phyloP scores from a whole-genome alignment of 2,888 invertebrate genomes.

The Dicycla oo region DNA sequence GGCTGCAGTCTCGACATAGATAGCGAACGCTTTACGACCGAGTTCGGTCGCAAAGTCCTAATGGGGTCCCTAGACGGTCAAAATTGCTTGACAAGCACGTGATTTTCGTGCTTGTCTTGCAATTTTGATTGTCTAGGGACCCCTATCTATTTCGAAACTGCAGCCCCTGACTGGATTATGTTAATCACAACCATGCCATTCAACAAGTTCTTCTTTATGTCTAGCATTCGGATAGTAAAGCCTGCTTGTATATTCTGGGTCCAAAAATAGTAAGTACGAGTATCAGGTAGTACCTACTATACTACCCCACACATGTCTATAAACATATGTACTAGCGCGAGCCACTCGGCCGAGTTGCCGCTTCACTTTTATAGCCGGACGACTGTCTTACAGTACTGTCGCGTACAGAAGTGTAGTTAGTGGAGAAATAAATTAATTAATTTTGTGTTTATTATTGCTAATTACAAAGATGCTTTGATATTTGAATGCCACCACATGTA shows the following conservation, averaged over 20 bases:
- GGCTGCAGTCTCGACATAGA: no score
- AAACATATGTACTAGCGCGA: conserved; percentile 50
- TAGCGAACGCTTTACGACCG: no score
- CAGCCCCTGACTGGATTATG: no score
- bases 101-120: no score
- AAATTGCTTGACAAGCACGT: no score
- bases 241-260: no score
- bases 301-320: conserved; percentile 30
- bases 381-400: conserved; percentile 67
- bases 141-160: no score
- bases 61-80: no score
- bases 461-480: neutral
- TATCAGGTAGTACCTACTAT: conserved; percentile 35
- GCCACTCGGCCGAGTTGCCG: conserved; percentile 64
- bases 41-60: no score
- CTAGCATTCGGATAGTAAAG: neutral
- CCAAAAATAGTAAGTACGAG: neutral
- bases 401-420: conserved; percentile 35
- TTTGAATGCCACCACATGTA: neutral
- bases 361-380: conserved; percentile 72
- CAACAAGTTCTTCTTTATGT: no score
- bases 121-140: no score
- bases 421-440: neutral
- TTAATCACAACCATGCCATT: no score
- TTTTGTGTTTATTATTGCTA: neutral